Conservation (phyloP, 2,113 vertebrate species). For the Etia nguti region DNA sequence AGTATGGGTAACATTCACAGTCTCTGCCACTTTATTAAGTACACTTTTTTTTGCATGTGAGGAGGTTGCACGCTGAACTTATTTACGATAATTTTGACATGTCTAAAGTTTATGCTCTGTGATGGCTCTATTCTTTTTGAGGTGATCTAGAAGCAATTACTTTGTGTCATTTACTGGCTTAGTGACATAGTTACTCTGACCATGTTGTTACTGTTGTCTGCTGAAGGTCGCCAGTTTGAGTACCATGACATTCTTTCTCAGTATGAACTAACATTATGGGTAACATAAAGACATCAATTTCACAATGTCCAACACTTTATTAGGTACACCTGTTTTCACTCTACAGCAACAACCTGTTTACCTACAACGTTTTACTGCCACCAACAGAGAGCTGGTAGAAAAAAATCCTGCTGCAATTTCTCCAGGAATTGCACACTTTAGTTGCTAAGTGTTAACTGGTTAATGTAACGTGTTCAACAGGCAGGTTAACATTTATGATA, state of each 20-base stretch:
- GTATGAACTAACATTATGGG: neutral
- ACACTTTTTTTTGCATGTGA: neutral
- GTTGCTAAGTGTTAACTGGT: neutral
- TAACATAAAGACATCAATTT: neutral
- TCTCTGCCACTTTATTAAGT: neutral
- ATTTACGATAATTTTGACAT: neutral
- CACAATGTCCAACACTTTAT: neutral
- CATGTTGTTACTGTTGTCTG: neutral
- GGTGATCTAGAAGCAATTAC: neutral
- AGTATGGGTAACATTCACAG: neutral
- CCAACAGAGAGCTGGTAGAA: neutral
- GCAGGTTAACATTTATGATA: neutral
- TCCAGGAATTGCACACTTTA: neutral
- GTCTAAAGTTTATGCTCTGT: neutral
- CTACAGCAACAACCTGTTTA: neutral
- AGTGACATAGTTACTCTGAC: neutral
- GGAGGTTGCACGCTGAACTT: neutral
- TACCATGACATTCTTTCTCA: neutral
- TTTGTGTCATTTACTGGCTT: accelerated
- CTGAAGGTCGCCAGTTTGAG: neutral
- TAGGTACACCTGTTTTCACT: neutral
- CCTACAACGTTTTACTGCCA: accelerated
- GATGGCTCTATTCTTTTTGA: neutral
- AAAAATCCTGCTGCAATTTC: neutral
- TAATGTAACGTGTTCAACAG: neutral